Percentiles rank a stretch among this genome's conserved stretches.
Conservation (phyloP, 2,797 vertebrate species). For the Pitangus sulphuratus region DNA sequence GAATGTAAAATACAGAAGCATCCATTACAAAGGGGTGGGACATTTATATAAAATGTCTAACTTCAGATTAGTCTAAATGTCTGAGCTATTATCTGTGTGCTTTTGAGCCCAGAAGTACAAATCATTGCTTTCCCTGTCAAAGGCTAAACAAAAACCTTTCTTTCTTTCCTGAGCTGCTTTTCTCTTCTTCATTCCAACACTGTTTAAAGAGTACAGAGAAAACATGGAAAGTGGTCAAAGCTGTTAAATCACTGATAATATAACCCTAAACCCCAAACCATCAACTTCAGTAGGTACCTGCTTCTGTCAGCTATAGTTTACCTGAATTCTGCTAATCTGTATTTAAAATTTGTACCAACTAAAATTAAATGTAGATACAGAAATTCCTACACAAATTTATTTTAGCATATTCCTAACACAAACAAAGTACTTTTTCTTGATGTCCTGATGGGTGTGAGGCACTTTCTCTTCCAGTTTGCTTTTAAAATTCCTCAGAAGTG, state of each 20-base stretch:
- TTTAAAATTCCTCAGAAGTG: background rate
- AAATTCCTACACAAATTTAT: background rate
- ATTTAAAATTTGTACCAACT: background rate
- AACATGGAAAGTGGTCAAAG: background rate
- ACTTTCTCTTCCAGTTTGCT: background rate
- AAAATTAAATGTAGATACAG: background rate
- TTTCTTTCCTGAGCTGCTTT: background rate
- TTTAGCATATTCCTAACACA: background rate
- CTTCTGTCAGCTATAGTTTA: background rate
- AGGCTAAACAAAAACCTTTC: background rate
- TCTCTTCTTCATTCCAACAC: background rate
- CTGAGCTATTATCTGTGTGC: background rate
- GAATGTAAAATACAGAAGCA: background rate
- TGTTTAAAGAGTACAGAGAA: background rate
- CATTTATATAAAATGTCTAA: background rate
- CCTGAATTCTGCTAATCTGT: background rate
- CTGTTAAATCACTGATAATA: background rate
- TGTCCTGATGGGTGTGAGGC: rapidly evolving
- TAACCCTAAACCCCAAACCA: background rate
- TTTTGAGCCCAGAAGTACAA: background rate
- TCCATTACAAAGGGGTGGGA: background rate
- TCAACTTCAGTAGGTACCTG: background rate
- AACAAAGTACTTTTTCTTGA: background rate
- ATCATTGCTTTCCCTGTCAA: background rate
- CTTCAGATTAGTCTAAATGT: background rate